Evolutionary conservation across 2,888 invertebrate genomes (phyloP), one percentile per base, ranked within the genome.

Genomic region (Aleiodes leptofemur): DNA sequence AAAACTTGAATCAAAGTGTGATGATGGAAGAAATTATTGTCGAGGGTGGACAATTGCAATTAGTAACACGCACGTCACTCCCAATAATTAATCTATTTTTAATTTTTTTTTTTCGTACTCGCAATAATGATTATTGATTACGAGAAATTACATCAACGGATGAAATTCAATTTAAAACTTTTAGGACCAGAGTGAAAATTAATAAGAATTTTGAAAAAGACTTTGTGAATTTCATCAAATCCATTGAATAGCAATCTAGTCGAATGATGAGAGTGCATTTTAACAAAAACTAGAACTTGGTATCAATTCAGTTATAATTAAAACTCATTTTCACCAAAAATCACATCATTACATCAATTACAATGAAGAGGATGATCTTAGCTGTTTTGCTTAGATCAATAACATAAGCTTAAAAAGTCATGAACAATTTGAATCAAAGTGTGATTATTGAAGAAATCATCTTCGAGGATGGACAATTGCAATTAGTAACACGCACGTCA

Each of bases 1-100:
- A 82, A 82, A 83, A 81, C 79, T 69, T 76, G 82, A 87, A 86
- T 87, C 85, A 85, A 87, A 86, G 86, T 86, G 86, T 84, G 86
- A 86, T 85, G 87, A 86, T 84, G 83, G 80, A 68, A 57, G 55
- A 14, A 64, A 69, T 73, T 11, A 6, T 68, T 64, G 16, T 69
- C 59, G 61, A 43, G 71, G 14, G 75, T 55, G 56, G 43, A 73
- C 70, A 74, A 72, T 72, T 83, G 85, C 83, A 87, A 87, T 86
- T 86, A 85, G 83, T 80, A 83, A 83, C 83, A 83, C 80, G 82
- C 56, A 57, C 69, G 53, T 11, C 53, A 23, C 48, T 16, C 13
- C 31, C 56, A 23, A 23, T 51, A 16, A 31, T 56, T 43, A 43
- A 43, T 43, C 43, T 43, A 43, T 43, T 43, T 43, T 43, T 43